Percentiles rank a stretch among this genome's conserved stretches.
phyloP scores from a whole-genome alignment of 2,113 vertebrate genomes.

The Nerophis ophidion region DNA sequence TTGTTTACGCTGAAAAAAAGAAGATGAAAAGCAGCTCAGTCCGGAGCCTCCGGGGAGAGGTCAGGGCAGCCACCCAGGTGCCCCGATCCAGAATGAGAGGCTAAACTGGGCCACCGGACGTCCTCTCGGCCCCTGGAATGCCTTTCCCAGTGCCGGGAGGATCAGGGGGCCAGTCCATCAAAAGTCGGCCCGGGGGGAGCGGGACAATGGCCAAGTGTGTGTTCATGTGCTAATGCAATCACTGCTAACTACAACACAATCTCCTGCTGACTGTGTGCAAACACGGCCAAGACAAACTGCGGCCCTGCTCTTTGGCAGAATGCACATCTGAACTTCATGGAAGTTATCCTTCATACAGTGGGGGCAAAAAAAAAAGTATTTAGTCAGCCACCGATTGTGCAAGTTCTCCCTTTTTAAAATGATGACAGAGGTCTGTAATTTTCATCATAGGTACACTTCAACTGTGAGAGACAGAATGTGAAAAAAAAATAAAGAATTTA shows the following conservation, averaged over 20 bases:
- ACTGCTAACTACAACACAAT: slow-evolving; percentile 44
- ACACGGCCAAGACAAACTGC: slow-evolving; percentile 18
- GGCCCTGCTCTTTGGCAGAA: too few species aligned
- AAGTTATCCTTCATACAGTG: too few species aligned
- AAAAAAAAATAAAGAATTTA: too few species aligned
- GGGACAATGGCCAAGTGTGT: slow-evolving; percentile 60
- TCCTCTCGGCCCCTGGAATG: slow-evolving; percentile 27
- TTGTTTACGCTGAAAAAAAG: slow-evolving; percentile 35
- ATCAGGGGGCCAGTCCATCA: slow-evolving; percentile 40
- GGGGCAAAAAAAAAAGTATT: too few species aligned
- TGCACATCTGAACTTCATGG: too few species aligned
- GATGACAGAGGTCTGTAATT: too few species aligned
- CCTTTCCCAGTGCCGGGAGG: slow-evolving; percentile 38
- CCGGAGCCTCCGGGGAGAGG: slow-evolving; percentile 10
- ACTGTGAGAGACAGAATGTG: too few species aligned
- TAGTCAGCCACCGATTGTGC: too few species aligned
- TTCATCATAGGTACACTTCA: too few species aligned
- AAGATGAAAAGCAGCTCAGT: slow-evolving; percentile 2
- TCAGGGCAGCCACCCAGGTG: slow-evolving; percentile 49
- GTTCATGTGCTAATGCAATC: slow-evolving; percentile 62
- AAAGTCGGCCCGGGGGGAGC: slow-evolving; percentile 41
- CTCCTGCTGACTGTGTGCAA: slow-evolving; percentile 35
- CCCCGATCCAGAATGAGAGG: slow-evolving; percentile 57
- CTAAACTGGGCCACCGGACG: slow-evolving; percentile 52
- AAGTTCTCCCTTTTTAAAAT: too few species aligned